These are phyloP conservation scores for Lasioglossum figueresi DNA, from an alignment of 2,888 invertebrate genomes.

Conservation along the genomic window DNA sequence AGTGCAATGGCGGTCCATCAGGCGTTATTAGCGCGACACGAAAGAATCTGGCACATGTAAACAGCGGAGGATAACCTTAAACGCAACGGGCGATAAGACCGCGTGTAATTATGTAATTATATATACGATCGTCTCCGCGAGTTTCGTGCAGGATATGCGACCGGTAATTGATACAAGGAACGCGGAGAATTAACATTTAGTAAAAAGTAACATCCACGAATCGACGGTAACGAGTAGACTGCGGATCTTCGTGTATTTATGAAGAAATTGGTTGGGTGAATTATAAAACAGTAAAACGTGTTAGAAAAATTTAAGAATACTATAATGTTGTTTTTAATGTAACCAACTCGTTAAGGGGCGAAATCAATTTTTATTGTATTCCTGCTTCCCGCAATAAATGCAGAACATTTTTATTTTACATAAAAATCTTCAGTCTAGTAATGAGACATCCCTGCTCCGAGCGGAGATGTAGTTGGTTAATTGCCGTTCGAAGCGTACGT, in stretches of 20 bases:
- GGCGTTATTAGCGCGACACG: neutral
- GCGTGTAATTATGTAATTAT: neutral
- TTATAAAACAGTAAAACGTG: too few relatives aligned
- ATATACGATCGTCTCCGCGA: neutral
- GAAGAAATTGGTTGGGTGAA: too few relatives aligned
- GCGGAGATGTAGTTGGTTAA: neutral
- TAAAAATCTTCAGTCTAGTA: too few relatives aligned
- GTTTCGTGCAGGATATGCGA: neutral
- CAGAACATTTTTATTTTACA: too few relatives aligned
- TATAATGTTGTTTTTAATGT: too few relatives aligned
- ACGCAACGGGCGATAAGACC: neutral
- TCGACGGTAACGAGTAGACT: too few relatives aligned
- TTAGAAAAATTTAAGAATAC: too few relatives aligned
- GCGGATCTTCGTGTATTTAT: too few relatives aligned
- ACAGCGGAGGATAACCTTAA: neutral
- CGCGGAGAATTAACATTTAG: neutral
- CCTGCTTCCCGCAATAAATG: too few relatives aligned
- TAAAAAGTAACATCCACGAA: neutral
- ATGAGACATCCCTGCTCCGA: neutral
- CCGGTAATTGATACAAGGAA: neutral
- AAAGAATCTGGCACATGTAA: neutral
- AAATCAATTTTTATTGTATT: too few relatives aligned
- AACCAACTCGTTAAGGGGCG: too few relatives aligned
- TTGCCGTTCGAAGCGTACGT: conserved; percentile 4
- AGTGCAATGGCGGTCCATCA: neutral